Conservation (phyloP, 2,113 vertebrate species). For the Mystacornis crossleyi region DNA sequence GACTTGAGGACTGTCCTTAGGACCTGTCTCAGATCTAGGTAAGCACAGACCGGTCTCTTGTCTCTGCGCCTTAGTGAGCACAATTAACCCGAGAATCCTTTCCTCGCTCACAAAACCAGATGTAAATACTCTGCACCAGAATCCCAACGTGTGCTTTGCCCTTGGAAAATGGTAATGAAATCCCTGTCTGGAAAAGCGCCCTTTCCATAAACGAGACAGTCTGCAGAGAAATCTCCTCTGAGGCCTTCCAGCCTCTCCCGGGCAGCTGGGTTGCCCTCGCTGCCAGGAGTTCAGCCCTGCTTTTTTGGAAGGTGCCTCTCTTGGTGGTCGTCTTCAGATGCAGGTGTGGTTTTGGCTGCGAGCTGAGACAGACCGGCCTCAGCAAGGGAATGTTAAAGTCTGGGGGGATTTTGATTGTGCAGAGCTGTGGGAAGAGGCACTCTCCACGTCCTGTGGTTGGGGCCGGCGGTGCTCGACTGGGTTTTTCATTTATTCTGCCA, state of each 20-base stretch:
- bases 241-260: neutral
- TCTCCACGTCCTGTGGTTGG: neutral
- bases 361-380: neutral
- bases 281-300: neutral
- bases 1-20: neutral
- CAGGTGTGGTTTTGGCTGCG: neutral
- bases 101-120: neutral
- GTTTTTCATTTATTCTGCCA: slow-evolving; percentile 4
- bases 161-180: slow-evolving; percentile 22
- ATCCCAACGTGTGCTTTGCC: neutral
- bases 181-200: neutral
- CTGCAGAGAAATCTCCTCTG: neutral
- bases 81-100: neutral
- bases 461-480: neutral
- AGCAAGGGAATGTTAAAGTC: neutral
- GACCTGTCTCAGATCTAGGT: neutral
- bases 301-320: neutral
- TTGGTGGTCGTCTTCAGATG: accelerated
- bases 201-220: neutral
- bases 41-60: neutral
- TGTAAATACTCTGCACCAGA: neutral
- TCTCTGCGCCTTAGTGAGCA: accelerated
- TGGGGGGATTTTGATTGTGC: neutral
- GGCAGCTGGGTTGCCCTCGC: neutral
- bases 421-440: neutral